Base-by-base conservation (phyloP, 2,888 invertebrate species). In the Orthosia incerta region DNA sequence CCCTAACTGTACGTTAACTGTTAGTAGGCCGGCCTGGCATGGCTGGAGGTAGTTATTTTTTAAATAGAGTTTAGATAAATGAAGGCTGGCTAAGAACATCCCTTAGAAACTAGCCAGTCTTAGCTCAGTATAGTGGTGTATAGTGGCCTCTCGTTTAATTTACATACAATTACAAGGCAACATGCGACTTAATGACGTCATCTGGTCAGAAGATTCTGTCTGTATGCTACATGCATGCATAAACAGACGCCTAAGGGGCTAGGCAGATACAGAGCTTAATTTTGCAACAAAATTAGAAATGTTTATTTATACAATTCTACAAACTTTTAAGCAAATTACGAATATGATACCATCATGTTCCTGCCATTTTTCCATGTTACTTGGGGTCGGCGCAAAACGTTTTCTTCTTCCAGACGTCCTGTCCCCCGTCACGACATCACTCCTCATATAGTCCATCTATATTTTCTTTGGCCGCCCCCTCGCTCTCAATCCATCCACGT, bases 131-230 rank as follows among this genome's bases (percentile, higher is more conserved):
- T n/a, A 31, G 31, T 31, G n/a, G 13, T 20, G 18, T 13, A 31
- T n/a, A 31, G 31, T 46, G n/a, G 13, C 20, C 31, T 53, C 63
- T 23, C 16, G 31, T 55, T 75, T 39, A 63, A 75, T 72, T 72
- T 55, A 23, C 53, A 76, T 57, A 57, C 13, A 56, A 71, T 57
- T 72, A 71, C 48, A 50, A 39, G 56, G 23, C 48, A 73, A 71
- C 39, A 45, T 55, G 15, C 31, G 20, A 48, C 23, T 53, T 11
- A 46, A 75, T n/a, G 31, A 72, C 26, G 31, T 39, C 31, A 31
- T 71, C 31, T 16, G 45, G 53, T 13, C 53, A 48, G 16, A 55
- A 55, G 23, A 20, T 65, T 48, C 18, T 20, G 26, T 23, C 23
- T 39, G 5, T 53, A 60, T 18, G 45, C 31, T 55, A 31, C 18